Conservation (phyloP, 2,113 vertebrate genomes). For the Hipposideros armiger region DNA sequence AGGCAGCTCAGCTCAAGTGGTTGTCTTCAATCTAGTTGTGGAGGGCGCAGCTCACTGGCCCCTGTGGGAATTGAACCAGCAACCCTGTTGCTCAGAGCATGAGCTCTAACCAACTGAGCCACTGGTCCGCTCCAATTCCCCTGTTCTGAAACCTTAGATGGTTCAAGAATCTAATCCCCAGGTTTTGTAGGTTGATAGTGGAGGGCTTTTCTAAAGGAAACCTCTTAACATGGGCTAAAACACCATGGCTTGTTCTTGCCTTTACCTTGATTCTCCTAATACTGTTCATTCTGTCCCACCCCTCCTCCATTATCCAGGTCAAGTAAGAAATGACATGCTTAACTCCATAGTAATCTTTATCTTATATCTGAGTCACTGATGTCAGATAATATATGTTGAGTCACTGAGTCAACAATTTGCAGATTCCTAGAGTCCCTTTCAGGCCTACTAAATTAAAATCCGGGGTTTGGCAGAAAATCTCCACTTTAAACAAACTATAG, state of each 20-base stretch:
- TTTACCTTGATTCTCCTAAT: background rate
- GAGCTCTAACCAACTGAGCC: no score
- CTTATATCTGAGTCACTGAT: background rate
- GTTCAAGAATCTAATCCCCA: background rate
- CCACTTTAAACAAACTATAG: background rate
- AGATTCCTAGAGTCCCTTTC: background rate
- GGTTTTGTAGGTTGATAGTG: background rate
- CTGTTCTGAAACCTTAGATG: background rate
- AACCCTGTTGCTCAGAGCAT: no score
- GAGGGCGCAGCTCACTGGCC: no score
- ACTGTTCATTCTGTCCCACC: background rate
- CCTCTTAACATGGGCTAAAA: background rate
- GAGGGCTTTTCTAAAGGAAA: background rate
- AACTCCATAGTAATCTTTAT: background rate
- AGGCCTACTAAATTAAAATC: slow-evolving; percentile 27
- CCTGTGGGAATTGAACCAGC: no score
- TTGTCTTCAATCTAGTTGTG: no score
- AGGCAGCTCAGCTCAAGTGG: no score
- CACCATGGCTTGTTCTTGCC: background rate
- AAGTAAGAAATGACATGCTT: background rate
- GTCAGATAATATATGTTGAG: background rate
- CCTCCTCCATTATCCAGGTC: background rate
- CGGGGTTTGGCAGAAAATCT: background rate
- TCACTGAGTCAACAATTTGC: background rate
- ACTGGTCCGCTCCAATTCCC: background rate